Conservation (phyloP, 2,888 invertebrate genomes). For the Geophilus truncorum region DNA sequence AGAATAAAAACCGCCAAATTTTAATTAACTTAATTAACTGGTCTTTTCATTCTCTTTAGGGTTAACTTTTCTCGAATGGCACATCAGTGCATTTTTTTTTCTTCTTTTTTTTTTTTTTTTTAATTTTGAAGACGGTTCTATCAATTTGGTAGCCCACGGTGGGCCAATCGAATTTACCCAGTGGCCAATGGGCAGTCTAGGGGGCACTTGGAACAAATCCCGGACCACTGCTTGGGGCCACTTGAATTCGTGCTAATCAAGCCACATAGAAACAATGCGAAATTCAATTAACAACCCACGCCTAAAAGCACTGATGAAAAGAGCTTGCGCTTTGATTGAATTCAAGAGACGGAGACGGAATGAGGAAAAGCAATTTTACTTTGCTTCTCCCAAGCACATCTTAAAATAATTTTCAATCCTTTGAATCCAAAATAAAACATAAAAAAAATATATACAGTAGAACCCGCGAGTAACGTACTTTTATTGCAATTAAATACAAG, state of each 20-base stretch:
- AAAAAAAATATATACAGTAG: neutral
- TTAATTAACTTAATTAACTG: no score
- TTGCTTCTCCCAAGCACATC: neutral
- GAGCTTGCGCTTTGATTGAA: conserved; percentile 27
- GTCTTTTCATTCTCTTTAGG: neutral
- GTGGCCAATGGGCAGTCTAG: conserved; percentile 18
- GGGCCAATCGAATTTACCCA: neutral
- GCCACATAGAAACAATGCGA: conserved; percentile 27
- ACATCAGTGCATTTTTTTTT: neutral
- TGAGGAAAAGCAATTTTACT: conserved; percentile 4
- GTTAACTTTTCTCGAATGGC: neutral
- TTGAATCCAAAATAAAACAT: neutral
- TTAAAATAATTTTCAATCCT: conserved; percentile 8
- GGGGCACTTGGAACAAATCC: conserved; percentile 21
- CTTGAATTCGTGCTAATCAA: conserved; percentile 27
- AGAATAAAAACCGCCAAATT: no score
- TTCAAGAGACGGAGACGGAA: conserved; percentile 13
- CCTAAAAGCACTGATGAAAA: conserved; percentile 27
- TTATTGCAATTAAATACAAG: no score
- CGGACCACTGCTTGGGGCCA: conserved; percentile 27
- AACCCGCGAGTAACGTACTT: no score
- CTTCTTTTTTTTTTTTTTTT: neutral
- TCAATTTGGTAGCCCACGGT: neutral
- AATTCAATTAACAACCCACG: conserved; percentile 21
- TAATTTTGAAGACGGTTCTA: neutral